phyloP scores from a whole-genome alignment of 2,888 invertebrate genomes.

The Heliconius ismenius region DNA sequence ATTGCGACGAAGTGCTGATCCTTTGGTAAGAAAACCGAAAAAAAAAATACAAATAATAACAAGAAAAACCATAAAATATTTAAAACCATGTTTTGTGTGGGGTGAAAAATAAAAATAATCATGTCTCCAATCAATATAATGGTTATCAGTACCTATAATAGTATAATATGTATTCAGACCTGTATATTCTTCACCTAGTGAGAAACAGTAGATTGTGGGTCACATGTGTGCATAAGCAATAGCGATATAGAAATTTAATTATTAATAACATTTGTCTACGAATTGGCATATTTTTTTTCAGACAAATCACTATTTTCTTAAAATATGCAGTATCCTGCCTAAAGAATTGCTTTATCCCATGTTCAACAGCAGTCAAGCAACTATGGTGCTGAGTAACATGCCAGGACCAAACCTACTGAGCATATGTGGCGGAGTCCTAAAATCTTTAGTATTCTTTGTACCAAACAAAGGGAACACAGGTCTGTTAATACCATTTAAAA shows the following conservation, averaged over 20 bases:
- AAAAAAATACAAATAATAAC: neutral
- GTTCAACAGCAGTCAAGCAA: conserved; percentile 71
- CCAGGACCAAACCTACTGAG: conserved; percentile 70
- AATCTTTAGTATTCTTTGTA: conserved; percentile 76
- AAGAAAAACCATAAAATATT: too few relatives aligned
- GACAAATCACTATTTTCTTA: conserved; percentile 76
- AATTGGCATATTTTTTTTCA: conserved; percentile 40
- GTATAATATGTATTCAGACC: neutral
- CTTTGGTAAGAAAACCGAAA: conserved; percentile 60
- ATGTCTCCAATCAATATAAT: neutral
- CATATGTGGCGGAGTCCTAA: conserved; percentile 67
- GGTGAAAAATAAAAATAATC: neutral
- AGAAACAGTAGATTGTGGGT: neutral
- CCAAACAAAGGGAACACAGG: conserved; percentile 79
- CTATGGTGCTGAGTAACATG: conserved; percentile 78
- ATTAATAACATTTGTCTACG: neutral
- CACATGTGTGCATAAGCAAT: neutral
- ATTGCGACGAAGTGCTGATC: conserved; percentile 67
- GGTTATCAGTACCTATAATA: too few relatives aligned
- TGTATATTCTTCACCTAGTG: neutral
- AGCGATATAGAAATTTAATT: neutral
- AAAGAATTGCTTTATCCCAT: conserved; percentile 61
- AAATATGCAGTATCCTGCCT: conserved; percentile 69
- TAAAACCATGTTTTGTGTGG: neutral
- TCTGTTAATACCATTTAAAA: conserved; percentile 44